Conservation (phyloP, 2,888 invertebrate genomes). For the Pantelozetes paolii region DNA sequence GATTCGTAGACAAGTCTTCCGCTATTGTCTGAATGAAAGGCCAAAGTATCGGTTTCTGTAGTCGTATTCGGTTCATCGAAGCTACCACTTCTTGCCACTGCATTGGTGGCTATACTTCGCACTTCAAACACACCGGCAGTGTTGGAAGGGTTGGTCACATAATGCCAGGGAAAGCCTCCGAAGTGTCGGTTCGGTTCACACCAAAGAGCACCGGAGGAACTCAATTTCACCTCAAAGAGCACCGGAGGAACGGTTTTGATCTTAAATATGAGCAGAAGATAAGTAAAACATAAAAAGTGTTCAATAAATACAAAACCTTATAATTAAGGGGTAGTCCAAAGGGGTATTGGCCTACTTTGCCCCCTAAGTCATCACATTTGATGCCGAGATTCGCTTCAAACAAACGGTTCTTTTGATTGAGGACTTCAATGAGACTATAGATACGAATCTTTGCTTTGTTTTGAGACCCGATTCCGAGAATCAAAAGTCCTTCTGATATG, state of each 20-base stretch:
- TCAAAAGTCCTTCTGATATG: conserved; percentile 39
- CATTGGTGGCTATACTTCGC: conserved; percentile 1
- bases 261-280: conserved; percentile 5
- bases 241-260: conserved; percentile 38
- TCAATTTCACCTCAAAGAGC: conserved; percentile 39
- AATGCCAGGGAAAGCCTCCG: conserved; percentile 42
- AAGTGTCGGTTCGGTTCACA: conserved; percentile 34
- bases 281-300: too few relatives aligned
- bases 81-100: conserved; percentile 28
- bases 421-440: conserved; percentile 38
- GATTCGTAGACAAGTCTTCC: conserved; percentile 41
- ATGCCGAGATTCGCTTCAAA: conserved; percentile 38
- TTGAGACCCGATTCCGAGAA: conserved; percentile 34
- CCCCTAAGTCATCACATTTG: conserved; percentile 38
- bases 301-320: conserved; percentile 27
- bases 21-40: conserved; percentile 41
- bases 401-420: conserved; percentile 29
- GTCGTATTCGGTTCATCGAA: conserved; percentile 28
- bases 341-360: conserved; percentile 39
- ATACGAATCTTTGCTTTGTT: conserved; percentile 34
- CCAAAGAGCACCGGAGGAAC: too few relatives aligned
- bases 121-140: conserved; percentile 38
- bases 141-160: conserved; percentile 39
- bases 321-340: conserved; percentile 41
- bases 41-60: conserved; percentile 27